A percentile compares a stretch with the other conserved stretches of the same genome.
Evolutionary conservation across 2,888 invertebrate genomes (phyloP).

Genomic region (Drosophila nr. fundita): DNA sequence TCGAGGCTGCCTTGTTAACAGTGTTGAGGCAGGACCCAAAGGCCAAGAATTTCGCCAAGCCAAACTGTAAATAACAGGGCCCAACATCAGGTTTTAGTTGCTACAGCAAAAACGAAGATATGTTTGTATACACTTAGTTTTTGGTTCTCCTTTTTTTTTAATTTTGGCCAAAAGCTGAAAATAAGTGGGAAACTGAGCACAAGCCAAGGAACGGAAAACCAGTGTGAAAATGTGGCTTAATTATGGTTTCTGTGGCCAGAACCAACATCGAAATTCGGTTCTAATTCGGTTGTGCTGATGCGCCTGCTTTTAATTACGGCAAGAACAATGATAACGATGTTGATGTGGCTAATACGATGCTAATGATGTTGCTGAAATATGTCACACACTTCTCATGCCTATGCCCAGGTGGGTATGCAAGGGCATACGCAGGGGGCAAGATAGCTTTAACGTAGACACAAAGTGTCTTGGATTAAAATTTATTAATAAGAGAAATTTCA

Average conservation of each 20-base stretch:
- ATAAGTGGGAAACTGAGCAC: slow-evolving; percentile 18
- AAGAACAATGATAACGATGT: slow-evolving; percentile 3
- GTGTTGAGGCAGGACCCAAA: slow-evolving; percentile 24
- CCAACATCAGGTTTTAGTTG: not conserved
- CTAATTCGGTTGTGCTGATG: slow-evolving; percentile 10
- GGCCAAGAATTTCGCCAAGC: not conserved
- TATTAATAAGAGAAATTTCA: not conserved
- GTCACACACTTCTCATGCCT: not conserved
- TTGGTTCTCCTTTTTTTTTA: not conserved
- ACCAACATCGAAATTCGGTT: slow-evolving; percentile 33
- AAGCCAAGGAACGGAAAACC: slow-evolving; percentile 25
- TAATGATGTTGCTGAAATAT: slow-evolving; percentile 39
- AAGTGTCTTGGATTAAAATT: not conserved
- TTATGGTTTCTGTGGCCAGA: slow-evolving; percentile 15
- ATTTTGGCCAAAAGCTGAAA: slow-evolving; percentile 5
- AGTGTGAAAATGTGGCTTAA: slow-evolving; percentile 48
- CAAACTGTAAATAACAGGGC: not conserved
- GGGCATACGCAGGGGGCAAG: not conserved
- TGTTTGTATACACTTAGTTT: not conserved
- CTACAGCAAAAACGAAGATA: slow-evolving; percentile 2
- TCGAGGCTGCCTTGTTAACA: not conserved
- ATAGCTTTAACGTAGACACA: not conserved
- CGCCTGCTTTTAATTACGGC: not conserved
- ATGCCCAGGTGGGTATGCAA: not conserved
- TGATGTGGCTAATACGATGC: slow-evolving; percentile 38